A percentile compares a stretch with the other conserved stretches of the same genome.
These are phyloP conservation scores for Chrysolina haemoptera DNA, from an alignment of 2,888 invertebrate genomes.

Conservation along the genomic window DNA sequence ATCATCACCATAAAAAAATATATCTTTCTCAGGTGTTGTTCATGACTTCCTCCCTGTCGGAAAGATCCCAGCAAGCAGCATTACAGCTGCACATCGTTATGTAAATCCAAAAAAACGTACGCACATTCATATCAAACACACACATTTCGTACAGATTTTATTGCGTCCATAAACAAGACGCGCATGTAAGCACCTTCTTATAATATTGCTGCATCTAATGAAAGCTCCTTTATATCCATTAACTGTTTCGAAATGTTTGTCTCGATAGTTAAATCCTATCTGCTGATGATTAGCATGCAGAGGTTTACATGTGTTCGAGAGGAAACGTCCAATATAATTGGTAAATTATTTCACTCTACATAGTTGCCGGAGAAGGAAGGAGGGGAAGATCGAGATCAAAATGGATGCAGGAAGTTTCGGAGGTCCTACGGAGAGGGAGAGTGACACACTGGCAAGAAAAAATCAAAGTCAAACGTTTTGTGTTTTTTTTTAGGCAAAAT, in stretches of 20 bases:
- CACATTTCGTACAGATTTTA: constrained; percentile 30
- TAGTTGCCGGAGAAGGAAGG: too few relatives aligned
- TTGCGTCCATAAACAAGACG: constrained; percentile 27
- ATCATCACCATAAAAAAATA: too few relatives aligned
- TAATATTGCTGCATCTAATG: constrained; percentile 28
- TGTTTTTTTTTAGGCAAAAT: too few relatives aligned
- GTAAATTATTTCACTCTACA: not conserved
- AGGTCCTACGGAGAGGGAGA: too few relatives aligned
- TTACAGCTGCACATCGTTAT: constrained; percentile 17
- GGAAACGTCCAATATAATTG: not conserved
- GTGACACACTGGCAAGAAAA: too few relatives aligned
- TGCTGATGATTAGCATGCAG: constrained; percentile 22
- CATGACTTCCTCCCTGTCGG: not conserved
- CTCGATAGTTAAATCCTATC: constrained; percentile 10
- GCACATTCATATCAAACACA: constrained; percentile 24
- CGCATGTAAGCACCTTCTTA: constrained; percentile 22
- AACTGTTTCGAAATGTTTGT: constrained; percentile 28
- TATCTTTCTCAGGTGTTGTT: not conserved
- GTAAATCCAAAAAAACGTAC: constrained; percentile 13
- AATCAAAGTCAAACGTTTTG: too few relatives aligned
- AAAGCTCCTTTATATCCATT: constrained; percentile 29
- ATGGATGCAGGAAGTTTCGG: too few relatives aligned
- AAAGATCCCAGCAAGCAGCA: constrained; percentile 22
- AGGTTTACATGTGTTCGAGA: constrained; percentile 15
- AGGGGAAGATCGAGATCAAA: too few relatives aligned